Percentiles rank a stretch among this genome's conserved stretches.
Conservation (phyloP, 2,113 vertebrate species). For the Deroptyus accipitrinus region DNA sequence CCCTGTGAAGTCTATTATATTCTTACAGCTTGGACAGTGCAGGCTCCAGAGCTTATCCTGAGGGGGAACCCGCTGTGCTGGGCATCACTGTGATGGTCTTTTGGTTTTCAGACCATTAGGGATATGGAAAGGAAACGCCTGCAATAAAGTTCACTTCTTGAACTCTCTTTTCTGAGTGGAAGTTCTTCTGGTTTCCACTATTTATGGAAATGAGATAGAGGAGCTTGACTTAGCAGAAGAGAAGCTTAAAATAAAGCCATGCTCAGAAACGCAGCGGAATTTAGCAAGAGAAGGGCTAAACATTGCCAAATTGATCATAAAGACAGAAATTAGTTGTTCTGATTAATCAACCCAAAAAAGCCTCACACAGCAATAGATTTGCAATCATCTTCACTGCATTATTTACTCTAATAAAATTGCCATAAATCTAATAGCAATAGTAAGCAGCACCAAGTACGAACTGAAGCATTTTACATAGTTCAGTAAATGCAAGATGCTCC, state of each 20-base stretch:
- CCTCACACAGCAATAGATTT: neutral
- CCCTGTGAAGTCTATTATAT: neutral
- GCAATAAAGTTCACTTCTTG: neutral
- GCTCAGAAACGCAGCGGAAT: neutral
- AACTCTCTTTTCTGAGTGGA: neutral
- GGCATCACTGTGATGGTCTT: neutral
- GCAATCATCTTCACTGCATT: neutral
- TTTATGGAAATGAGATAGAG: conserved; percentile 4
- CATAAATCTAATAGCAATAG: neutral
- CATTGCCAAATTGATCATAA: neutral
- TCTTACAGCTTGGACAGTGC: neutral
- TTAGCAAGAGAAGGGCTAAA: neutral
- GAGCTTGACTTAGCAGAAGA: neutral
- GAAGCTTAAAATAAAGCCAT: neutral
- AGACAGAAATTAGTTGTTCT: neutral
- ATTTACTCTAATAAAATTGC: conserved; percentile 35
- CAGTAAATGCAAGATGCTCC: neutral
- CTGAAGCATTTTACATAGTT: neutral
- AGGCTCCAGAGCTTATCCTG: neutral
- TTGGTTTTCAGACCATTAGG: neutral
- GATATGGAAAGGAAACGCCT: neutral
- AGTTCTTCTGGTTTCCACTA: neutral
- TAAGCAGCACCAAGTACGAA: neutral
- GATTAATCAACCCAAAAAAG: neutral
- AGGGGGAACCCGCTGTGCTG: neutral